Percentiles rank a stretch among this genome's conserved stretches.
These are phyloP conservation scores for Ctenodactylus gundi DNA, from an alignment of 2,113 vertebrate species.

Conservation along the genomic window DNA sequence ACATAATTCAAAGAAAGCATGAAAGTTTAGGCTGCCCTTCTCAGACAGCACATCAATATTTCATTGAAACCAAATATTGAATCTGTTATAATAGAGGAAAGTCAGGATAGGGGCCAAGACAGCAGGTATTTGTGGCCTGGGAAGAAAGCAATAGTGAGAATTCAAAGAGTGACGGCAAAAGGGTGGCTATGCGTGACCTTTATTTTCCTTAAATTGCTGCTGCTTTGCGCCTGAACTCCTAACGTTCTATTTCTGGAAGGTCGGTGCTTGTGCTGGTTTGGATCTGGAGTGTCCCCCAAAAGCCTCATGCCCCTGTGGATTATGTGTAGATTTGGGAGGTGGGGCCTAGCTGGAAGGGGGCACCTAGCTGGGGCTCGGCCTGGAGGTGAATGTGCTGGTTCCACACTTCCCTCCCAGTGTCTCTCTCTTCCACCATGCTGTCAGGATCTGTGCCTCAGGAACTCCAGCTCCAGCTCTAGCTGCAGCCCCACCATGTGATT, in stretches of 20 bases:
- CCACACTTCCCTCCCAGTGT: no score
- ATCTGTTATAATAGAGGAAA: slow-evolving; percentile 36
- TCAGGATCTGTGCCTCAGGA: no score
- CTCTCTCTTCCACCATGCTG: no score
- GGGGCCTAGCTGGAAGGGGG: no score
- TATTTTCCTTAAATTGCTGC: slow-evolving; percentile 14
- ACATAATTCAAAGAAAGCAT: slow-evolving; percentile 60
- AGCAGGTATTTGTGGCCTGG: not conserved
- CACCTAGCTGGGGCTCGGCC: no score
- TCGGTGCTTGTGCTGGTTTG: not conserved
- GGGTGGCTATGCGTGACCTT: not conserved
- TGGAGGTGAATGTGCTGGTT: no score
- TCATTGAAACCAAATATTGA: slow-evolving; percentile 43
- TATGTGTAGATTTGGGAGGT: no score
- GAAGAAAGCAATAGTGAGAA: slow-evolving; percentile 27
- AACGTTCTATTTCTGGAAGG: not conserved
- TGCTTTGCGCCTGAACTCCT: slow-evolving; percentile 6
- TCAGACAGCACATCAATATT: slow-evolving; percentile 30
- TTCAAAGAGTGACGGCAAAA: not conserved
- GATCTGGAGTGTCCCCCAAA: no score
- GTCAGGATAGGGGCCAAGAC: not conserved
- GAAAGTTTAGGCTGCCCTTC: not conserved
- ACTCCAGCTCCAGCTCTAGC: no score
- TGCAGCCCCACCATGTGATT: no score
- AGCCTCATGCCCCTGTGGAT: no score